These are phyloP conservation scores for Alentia gelatinosa DNA, from an alignment of 2,888 invertebrate species.

Conservation along the genomic window DNA sequence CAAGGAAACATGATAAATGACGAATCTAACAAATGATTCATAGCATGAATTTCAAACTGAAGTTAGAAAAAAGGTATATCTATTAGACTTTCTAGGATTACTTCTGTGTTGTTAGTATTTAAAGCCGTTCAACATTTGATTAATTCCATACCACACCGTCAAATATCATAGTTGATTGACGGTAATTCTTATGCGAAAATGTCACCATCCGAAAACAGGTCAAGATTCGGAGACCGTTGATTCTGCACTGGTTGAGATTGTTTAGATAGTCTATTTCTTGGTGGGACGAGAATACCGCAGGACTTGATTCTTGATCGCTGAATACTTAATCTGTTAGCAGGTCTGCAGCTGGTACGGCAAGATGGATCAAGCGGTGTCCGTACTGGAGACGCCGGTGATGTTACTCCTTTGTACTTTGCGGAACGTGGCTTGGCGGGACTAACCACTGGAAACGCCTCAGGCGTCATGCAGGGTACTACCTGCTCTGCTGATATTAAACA, in stretches of 20 bases:
- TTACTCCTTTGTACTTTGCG: neutral
- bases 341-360: slow-evolving; percentile 7
- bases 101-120: too few relatives aligned
- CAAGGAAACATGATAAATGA: too few relatives aligned
- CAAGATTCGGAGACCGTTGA: neutral
- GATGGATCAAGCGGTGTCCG: neutral
- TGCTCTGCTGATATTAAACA: neutral
- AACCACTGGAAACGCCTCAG: neutral
- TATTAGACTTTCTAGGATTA: too few relatives aligned
- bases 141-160: too few relatives aligned
- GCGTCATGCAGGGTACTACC: slow-evolving; percentile 7
- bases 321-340: neutral
- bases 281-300: neutral
- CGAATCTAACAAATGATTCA: too few relatives aligned
- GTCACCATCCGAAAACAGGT: neutral
- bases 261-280: neutral
- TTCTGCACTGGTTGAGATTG: neutral
- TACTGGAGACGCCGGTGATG: neutral
- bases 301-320: neutral
- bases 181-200: neutral
- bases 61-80: too few relatives aligned
- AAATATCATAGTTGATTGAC: too few relatives aligned
- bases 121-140: too few relatives aligned
- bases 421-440: slow-evolving; percentile 5
- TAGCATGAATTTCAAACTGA: too few relatives aligned